Evolutionary conservation across 2,797 vertebrate species (phyloP).

Genomic region (Liasis olivaceus): DNA sequence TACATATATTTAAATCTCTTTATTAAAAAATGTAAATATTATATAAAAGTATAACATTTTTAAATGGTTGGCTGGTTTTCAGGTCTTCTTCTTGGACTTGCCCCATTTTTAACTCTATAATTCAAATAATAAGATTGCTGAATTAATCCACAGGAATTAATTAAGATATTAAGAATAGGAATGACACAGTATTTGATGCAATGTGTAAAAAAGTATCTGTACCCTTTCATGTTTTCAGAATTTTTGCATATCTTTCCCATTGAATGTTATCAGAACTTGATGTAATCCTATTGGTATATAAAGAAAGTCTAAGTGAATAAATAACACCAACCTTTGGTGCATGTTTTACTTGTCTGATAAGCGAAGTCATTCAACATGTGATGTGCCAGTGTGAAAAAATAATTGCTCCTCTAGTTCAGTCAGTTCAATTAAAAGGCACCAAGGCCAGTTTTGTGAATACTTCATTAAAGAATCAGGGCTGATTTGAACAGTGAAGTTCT

Average conservation of each 20-base stretch:
- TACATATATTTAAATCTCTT: neutral
- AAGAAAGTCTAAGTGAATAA: neutral
- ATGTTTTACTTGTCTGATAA: neutral
- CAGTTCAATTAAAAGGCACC: too few species aligned
- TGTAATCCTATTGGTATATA: neutral
- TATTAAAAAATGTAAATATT: neutral
- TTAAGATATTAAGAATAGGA: neutral
- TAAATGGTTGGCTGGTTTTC: neutral
- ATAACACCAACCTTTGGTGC: neutral
- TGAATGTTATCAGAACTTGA: neutral
- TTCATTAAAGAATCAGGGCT: neutral
- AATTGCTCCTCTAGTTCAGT: neutral
- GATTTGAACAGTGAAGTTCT: neutral
- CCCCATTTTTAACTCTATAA: neutral
- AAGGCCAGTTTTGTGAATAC: neutral
- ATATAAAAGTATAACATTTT: neutral
- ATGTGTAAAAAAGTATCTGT: neutral
- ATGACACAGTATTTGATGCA: neutral
- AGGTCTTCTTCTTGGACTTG: neutral
- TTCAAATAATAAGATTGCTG: neutral
- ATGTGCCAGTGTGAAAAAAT: neutral
- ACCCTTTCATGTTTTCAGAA: neutral
- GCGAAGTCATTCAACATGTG: neutral
- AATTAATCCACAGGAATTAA: neutral
- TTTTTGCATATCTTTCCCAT: neutral